Evolutionary conservation across 2,888 invertebrate genomes (phyloP), one percentile per base, ranked within the genome.

Genomic region (Trilocha varians): DNA sequence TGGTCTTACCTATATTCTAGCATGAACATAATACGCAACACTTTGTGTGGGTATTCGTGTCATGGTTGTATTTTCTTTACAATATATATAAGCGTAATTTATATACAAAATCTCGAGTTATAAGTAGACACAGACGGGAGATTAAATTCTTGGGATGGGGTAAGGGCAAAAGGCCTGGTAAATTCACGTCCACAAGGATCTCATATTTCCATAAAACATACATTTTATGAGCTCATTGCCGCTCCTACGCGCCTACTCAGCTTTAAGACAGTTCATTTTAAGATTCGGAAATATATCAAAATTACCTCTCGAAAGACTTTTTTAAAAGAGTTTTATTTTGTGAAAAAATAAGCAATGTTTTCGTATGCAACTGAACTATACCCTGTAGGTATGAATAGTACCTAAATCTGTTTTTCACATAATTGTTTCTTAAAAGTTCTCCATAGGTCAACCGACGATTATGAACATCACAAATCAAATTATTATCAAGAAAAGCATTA

Each of bases 191-290:
- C 77, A 74, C 76, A 75, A 77, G 69, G 74, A 76, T 77, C 77
- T 78, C 76, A 77, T 77, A 77, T 77, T 78, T 77, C 76, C 78
- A 78, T 78, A 78, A 78, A 78, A 70, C 66, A 66, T 64, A 71
- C 63, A 63, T 57, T 78, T 78, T 78, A 77, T 74, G 76, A 77
- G 52, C 70, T 52, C 70, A 34, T 50, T 47, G 48, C 46, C 44
- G 46, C 57, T 48, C 52, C 50, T 46, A 46, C 39, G 45, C 39
- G 47, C 46, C 47, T 47, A 43, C 36, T 43, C 43, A 47, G 56
- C 52, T 52, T 50, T 49, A 53, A 25, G 25, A 25, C 25, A 11
- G 8, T 25, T 25, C 25, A 25, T 25, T 25, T 25, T 11, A 6
- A 3, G 25, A 25, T 25, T 25, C 4, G 25, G 11, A 3, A 25